Percentiles rank a stretch among this genome's conserved stretches.
These are phyloP conservation scores for Drosophila niveifrons DNA, from an alignment of 2,888 invertebrate species.

Conservation along the genomic window DNA sequence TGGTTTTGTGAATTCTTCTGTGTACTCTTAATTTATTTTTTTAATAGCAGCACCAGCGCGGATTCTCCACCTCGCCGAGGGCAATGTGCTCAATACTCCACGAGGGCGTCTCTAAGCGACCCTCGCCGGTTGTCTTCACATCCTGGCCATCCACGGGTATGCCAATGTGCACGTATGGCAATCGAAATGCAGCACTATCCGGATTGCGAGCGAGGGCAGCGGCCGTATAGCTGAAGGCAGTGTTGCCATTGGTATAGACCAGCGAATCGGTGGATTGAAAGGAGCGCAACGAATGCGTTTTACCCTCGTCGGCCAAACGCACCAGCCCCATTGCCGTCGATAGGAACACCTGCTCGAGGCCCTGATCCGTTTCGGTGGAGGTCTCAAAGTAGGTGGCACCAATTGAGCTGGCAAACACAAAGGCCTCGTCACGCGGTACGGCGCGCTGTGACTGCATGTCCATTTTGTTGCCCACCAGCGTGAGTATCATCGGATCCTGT, in stretches of 20 bases:
- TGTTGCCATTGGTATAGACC: slow-evolving; percentile 80
- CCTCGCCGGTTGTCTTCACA: slow-evolving; percentile 88
- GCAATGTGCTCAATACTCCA: slow-evolving; percentile 89
- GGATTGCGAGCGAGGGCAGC: slow-evolving; percentile 62
- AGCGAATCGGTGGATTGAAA: slow-evolving; percentile 87
- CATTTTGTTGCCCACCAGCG: slow-evolving; percentile 94
- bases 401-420: slow-evolving; percentile 91
- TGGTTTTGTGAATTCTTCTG: background rate
- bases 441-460: slow-evolving; percentile 90
- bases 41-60: slow-evolving; percentile 88
- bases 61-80: slow-evolving; percentile 88
- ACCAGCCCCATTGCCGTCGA: slow-evolving; percentile 89
- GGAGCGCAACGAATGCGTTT: slow-evolving; percentile 87
- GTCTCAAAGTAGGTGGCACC: slow-evolving; percentile 94
- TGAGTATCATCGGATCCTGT: slow-evolving; percentile 91
- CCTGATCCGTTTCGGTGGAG: slow-evolving; percentile 92
- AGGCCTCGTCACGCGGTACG: slow-evolving; percentile 89
- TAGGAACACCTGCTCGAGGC: slow-evolving; percentile 91
- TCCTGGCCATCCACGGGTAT: slow-evolving; percentile 86
- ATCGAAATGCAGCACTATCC: slow-evolving; percentile 75
- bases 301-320: slow-evolving; percentile 86
- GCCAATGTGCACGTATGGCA: slow-evolving; percentile 84
- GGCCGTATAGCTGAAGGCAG: slow-evolving; percentile 76
- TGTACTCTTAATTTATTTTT: background rate
- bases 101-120: slow-evolving; percentile 88